phyloP scores from a whole-genome alignment of 37 sponge, comb jelly and placozoan species.

The Tethya wilhelma region DNA sequence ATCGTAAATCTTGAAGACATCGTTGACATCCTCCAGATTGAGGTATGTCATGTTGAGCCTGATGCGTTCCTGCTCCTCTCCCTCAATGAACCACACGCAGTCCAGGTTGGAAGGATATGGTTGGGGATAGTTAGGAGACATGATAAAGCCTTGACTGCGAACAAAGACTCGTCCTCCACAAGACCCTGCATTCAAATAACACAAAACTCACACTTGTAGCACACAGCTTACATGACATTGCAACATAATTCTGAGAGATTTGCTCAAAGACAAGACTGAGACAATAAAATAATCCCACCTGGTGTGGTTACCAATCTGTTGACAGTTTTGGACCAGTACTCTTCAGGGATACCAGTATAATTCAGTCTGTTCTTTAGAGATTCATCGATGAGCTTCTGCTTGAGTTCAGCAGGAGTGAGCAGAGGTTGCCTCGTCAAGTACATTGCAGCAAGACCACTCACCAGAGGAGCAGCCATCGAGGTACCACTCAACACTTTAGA shows the following conservation, averaged over 20 bases:
- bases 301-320: constrained; percentile 38
- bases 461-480: constrained; percentile 71
- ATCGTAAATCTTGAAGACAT: constrained; percentile 34
- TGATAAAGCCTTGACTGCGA: neutral
- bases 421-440: constrained; percentile 38
- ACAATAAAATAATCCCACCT: constrained; percentile 18
- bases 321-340: constrained; percentile 8
- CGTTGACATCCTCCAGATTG: constrained; percentile 16
- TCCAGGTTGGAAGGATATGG: constrained; percentile 41
- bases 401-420: constrained; percentile 44
- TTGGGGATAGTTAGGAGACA: constrained; percentile 43
- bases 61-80: constrained; percentile 2
- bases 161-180: constrained; percentile 40
- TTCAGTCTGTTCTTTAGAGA: constrained; percentile 25
- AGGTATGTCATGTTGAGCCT: constrained; percentile 15
- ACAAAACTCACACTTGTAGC: neutral
- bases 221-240: neutral
- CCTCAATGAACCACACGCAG: constrained; percentile 41
- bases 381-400: constrained; percentile 28
- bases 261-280: neutral
- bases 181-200: constrained; percentile 18
- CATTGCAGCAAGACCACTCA: constrained; percentile 62
- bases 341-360: constrained; percentile 20
- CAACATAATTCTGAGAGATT: neutral
- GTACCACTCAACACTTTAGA: constrained; percentile 57